A percentile compares a stretch with the other conserved stretches of the same genome.
These are phyloP conservation scores for Teleiodes luculella DNA, from an alignment of 2,888 invertebrate species.

Conservation along the genomic window DNA sequence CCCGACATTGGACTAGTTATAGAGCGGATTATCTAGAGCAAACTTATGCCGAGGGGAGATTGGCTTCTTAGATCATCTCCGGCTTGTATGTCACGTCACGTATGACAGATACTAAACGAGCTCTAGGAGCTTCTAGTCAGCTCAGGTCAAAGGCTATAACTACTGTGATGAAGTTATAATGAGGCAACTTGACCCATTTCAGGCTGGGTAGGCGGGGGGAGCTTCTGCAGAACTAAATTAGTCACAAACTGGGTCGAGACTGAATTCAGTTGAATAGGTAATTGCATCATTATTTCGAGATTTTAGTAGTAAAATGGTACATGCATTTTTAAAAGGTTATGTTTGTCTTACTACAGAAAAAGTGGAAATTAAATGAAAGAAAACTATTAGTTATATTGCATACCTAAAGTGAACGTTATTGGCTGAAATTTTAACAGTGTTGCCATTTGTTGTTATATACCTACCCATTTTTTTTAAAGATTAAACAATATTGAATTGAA, in stretches of 20 bases:
- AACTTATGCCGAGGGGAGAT: not conserved
- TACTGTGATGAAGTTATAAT: not conserved
- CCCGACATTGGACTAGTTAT: no score
- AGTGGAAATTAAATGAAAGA: no score
- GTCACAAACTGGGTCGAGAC: not conserved
- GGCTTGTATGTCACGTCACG: constrained; percentile 6
- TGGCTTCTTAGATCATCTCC: not conserved
- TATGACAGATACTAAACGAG: not conserved
- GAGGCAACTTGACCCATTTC: not conserved
- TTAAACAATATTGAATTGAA: not conserved
- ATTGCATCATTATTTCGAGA: no score
- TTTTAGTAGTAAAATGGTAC: no score
- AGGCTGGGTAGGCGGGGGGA: not conserved
- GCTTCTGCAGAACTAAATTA: not conserved
- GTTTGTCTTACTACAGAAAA: no score
- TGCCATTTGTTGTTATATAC: no score
- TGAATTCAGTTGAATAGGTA: no score
- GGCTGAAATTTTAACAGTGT: no score
- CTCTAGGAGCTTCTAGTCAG: not conserved
- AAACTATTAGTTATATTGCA: no score
- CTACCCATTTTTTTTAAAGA: not conserved
- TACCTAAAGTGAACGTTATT: no score
- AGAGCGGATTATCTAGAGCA: not conserved
- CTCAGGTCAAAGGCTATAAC: not conserved
- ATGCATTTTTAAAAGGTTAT: no score